phyloP scores from a whole-genome alignment of 2,113 vertebrate genomes.

The Apus apus region DNA sequence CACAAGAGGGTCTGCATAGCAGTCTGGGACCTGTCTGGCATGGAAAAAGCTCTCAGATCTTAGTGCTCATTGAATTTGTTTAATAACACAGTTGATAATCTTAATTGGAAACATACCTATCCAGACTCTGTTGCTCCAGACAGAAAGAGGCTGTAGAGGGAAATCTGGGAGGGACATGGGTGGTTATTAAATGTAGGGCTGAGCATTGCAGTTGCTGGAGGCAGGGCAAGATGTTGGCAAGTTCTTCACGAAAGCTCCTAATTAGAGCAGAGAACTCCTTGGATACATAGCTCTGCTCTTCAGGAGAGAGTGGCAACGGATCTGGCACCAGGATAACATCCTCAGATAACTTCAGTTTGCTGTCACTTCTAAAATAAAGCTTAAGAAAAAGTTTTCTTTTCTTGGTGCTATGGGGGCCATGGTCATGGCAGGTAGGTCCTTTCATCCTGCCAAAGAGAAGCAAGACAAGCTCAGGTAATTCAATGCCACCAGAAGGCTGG shows the following conservation, averaged over 20 bases:
- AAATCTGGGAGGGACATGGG: background rate
- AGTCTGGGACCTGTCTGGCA: background rate
- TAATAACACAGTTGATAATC: background rate
- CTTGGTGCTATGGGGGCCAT: fast-evolving
- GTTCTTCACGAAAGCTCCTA: background rate
- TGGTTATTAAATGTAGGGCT: background rate
- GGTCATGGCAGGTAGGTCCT: background rate
- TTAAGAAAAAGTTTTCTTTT: background rate
- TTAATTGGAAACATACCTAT: background rate
- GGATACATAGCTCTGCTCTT: background rate
- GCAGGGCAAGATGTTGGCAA: background rate
- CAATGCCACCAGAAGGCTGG: background rate
- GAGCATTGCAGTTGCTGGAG: background rate
- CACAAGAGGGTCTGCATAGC: background rate
- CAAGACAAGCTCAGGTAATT: too few relatives aligned
- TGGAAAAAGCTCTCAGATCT: background rate
- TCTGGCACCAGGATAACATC: background rate
- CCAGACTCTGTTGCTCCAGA: background rate
- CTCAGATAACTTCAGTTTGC: background rate
- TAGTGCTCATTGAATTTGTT: background rate
- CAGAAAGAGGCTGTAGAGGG: background rate
- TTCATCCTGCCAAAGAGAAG: background rate
- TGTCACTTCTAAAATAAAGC: background rate
- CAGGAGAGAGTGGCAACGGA: fast-evolving
- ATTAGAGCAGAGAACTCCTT: background rate